These are phyloP conservation scores for Thecophora atra DNA, from an alignment of 2,888 invertebrate genomes.

Conservation along the genomic window DNA sequence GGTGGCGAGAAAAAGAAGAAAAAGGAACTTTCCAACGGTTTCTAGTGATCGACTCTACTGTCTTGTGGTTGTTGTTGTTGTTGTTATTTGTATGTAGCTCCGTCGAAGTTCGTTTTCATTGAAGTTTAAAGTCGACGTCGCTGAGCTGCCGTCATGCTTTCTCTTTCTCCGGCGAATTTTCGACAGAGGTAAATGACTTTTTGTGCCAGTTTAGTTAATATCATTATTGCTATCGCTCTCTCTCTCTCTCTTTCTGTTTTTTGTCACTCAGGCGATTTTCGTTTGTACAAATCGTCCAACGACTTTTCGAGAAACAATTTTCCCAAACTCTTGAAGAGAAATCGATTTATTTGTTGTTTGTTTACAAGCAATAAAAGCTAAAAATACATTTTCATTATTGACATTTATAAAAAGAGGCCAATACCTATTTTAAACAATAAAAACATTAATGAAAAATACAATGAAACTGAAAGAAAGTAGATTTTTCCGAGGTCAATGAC, in stretches of 20 bases:
- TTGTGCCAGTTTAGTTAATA: constrained; percentile 6
- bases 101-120: too few species aligned
- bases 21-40: constrained; percentile 32
- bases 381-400: too few species aligned
- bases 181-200: constrained; percentile 22
- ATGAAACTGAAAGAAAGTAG: too few species aligned
- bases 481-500: too few species aligned
- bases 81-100: not conserved
- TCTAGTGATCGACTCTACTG: not conserved
- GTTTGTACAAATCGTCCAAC: not conserved
- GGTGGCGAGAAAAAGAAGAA: not conserved
- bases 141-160: not conserved
- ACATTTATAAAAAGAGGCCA: too few species aligned
- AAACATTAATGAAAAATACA: too few species aligned
- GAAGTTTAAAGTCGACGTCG: not conserved
- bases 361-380: too few species aligned
- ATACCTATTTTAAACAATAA: too few species aligned
- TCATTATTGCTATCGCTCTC: not conserved
- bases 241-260: not conserved
- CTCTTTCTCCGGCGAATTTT: not conserved
- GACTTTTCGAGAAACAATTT: constrained; percentile 3
- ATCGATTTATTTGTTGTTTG: not conserved
- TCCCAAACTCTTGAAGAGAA: not conserved
- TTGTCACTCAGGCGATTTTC: not conserved
- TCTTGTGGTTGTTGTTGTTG: constrained; percentile 4